Conservation (phyloP, 2,888 invertebrate genomes). For the Frankliniella intonsa region DNA sequence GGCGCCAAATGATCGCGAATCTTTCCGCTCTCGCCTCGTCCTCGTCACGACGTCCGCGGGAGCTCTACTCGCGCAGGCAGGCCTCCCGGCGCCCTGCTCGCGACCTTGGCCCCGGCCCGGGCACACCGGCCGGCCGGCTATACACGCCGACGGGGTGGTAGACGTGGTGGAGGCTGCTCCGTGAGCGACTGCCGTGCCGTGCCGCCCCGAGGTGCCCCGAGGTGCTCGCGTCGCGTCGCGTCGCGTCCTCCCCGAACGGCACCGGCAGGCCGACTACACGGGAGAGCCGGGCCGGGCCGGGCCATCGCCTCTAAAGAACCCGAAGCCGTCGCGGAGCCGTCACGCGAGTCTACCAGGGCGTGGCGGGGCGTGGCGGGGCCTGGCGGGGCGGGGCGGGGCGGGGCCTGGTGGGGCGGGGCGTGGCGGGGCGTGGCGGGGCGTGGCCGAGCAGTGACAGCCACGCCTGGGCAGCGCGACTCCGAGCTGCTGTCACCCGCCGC, state of each 20-base stretch:
- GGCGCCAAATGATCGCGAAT: background rate
- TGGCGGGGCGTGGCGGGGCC: background rate
- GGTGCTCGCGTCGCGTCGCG: background rate
- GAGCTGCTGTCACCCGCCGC: no score
- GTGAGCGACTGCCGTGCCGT: background rate
- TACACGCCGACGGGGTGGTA: background rate
- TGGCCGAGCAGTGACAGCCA: background rate
- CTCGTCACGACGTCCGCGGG: background rate
- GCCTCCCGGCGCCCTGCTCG: no score
- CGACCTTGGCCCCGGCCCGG: no score
- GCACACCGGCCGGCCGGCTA: background rate
- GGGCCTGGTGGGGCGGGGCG: background rate
- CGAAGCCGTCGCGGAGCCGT: background rate
- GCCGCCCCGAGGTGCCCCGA: background rate
- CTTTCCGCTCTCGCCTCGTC: background rate
- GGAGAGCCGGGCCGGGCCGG: background rate
- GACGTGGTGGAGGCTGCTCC: background rate
- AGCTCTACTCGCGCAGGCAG: no score
- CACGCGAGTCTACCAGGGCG: background rate
- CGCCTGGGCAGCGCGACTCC: background rate
- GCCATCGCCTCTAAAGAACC: background rate
- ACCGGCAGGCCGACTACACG: background rate
- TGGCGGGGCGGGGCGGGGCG: background rate
- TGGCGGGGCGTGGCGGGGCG: background rate
- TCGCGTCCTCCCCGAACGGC: background rate